Evolutionary conservation across 2,888 invertebrate species (phyloP).

Genomic region (Drosophila kambysellisi): DNA sequence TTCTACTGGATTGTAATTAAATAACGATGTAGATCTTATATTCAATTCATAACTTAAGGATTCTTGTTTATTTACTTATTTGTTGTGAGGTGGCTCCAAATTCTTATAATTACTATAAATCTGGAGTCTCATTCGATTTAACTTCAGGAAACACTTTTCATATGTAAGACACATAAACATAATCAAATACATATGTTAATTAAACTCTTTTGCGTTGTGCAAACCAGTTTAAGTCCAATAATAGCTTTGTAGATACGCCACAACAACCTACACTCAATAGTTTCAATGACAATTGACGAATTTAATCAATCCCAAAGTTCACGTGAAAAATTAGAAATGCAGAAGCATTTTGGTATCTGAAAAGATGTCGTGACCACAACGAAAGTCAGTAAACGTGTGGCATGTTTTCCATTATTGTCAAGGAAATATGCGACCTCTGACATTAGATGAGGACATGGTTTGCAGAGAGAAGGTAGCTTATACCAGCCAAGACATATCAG

Average conservation of each 20-base stretch:
- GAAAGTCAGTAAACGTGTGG: background rate
- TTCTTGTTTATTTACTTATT: background rate
- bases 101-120: background rate
- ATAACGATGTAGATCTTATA: background rate
- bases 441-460: conserved; percentile 29
- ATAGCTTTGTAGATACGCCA: background rate
- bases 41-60: too few species aligned
- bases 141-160: background rate
- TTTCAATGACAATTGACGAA: conserved; percentile 32
- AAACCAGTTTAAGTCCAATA: conserved; percentile 21
- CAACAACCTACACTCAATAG: background rate
- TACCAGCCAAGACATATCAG: background rate
- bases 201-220: background rate
- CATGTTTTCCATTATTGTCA: conserved; percentile 1
- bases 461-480: background rate
- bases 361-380: conserved; percentile 22
- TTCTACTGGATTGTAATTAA: background rate
- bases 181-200: background rate
- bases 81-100: background rate
- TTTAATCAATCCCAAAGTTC: background rate
- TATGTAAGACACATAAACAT: background rate
- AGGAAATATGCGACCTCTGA: conserved; percentile 40
- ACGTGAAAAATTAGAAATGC: conserved; percentile 11
- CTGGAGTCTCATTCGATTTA: background rate
- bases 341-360: conserved; percentile 3